Percentiles rank a stretch among this genome's conserved stretches.
Evolutionary conservation across 2,797 vertebrate species (phyloP).

Genomic region (Sebastes nivosus): DNA sequence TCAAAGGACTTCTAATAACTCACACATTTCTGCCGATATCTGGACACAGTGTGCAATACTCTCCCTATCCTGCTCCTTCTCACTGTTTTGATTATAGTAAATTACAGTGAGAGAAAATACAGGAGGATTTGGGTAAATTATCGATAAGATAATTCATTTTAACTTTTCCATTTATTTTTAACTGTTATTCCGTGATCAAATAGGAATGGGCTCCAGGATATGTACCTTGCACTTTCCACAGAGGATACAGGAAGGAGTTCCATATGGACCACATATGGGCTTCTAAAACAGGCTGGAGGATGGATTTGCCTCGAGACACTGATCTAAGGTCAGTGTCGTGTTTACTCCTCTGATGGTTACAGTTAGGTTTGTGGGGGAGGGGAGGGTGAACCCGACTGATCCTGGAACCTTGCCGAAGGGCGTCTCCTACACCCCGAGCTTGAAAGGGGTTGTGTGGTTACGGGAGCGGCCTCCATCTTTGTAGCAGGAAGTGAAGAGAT

Average conservation of each 20-base stretch:
- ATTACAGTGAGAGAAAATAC: neutral
- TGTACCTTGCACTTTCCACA: conserved; percentile 58
- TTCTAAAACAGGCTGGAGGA: conserved; percentile 55
- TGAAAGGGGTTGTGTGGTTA: conserved; percentile 75
- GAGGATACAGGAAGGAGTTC: conserved; percentile 64
- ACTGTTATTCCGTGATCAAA: conserved; percentile 30
- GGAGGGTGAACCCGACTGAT: conserved; percentile 61
- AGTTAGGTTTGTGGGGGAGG: conserved; percentile 58
- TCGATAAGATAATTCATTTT: neutral
- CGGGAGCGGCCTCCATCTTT: conserved; percentile 73
- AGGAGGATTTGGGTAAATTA: neutral
- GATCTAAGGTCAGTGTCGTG: conserved; percentile 76
- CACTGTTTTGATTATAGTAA: neutral
- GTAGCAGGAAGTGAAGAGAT: conserved; percentile 79
- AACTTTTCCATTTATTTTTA: neutral
- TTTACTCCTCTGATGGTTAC: conserved; percentile 77
- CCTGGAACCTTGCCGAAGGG: conserved; percentile 72
- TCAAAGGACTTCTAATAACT: neutral
- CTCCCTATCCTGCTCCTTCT: neutral
- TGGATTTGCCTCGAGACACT: conserved; percentile 71
- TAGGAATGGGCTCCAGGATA: conserved; percentile 45
- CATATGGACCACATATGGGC: conserved; percentile 81
- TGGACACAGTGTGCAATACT: neutral
- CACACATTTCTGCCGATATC: neutral
- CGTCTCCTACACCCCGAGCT: conserved; percentile 69